Evolutionary conservation across 2,888 invertebrate species (phyloP), one percentile per base, ranked within the genome.

Genomic region (Lagria hirta): DNA sequence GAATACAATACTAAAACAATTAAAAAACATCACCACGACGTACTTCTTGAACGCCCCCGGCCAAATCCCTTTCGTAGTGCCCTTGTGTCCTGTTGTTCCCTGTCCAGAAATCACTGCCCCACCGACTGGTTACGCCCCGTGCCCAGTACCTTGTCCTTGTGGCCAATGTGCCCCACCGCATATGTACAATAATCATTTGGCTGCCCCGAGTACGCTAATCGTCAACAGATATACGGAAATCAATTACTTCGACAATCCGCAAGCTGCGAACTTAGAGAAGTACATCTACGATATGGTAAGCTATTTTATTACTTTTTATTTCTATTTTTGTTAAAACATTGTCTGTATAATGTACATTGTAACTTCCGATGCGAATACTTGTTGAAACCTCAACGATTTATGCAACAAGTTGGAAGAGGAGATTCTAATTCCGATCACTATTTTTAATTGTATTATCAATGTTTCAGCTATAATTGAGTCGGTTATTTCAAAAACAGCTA

Each of bases 141-240:
- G 46, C 68, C 71, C 75, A 74, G 51, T 76, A 73, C 70, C 77
- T 74, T 64, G 77, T 76, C 52, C 71, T 75, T 66, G 78, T 75
- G 55, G 76, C 79, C 61, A 80, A 78, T 73, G 79, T 75, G 66
- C 78, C 78, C 58, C 66, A 51, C 57, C 76, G 55, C 78, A 52
- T 75, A 78, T 65, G 60, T 67, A 64, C 62, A 58, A 55, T 62
- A 49, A 42, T 42, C 48, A 48, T 33, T 41, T 58, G 49, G 54
- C 57, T 40, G 61, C 65, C 43, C 66, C 69, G 28, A 70, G 64
- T 52, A 71, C 72, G 18, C 63, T 73, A 45, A 72, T 73, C 58
- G 72, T 73, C 60, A 73, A 73, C 55, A 64, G 73, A 34, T 72
- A 71, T 65, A 72, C 72, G 52, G 73, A 73, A 54, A 72, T 73